A percentile compares a stretch with the other conserved stretches of the same genome.
These are phyloP conservation scores for Mastacembelus armatus DNA, from an alignment of 2,797 vertebrate species.

Conservation along the genomic window DNA sequence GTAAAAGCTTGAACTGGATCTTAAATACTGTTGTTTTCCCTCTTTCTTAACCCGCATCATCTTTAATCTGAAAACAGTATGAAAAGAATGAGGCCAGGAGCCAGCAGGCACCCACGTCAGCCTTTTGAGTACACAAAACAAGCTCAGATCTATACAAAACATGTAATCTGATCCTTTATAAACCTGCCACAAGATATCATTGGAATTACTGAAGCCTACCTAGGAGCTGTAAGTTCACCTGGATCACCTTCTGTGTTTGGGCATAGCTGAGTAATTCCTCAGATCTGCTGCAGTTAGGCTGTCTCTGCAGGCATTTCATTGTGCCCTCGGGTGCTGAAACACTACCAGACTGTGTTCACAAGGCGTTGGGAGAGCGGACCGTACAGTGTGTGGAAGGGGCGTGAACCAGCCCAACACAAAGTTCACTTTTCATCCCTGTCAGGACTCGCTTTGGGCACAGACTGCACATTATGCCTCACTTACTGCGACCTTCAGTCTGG, in stretches of 20 bases:
- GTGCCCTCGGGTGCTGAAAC: constrained; percentile 8
- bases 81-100: neutral
- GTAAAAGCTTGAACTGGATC: no score
- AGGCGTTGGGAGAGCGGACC: neutral
- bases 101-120: neutral
- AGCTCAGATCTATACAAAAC: neutral
- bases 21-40: neutral
- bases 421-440: constrained; percentile 47
- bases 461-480: no score
- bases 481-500: no score
- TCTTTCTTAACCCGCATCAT: neutral
- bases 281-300: constrained; percentile 60
- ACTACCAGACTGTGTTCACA: constrained; percentile 3
- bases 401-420: constrained; percentile 72
- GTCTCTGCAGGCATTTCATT: constrained; percentile 75
- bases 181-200: neutral
- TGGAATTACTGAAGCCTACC: constrained; percentile 68
- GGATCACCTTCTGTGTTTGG: constrained; percentile 44
- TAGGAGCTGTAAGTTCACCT: constrained; percentile 67
- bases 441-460: constrained; percentile 12
- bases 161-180: neutral
- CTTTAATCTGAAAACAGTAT: neutral
- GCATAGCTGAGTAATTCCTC: constrained; percentile 61
- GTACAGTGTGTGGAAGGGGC: constrained; percentile 43
- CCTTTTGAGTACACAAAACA: neutral